Conservation (phyloP, 2,888 invertebrate species). For the Oscheius sp. region DNA sequence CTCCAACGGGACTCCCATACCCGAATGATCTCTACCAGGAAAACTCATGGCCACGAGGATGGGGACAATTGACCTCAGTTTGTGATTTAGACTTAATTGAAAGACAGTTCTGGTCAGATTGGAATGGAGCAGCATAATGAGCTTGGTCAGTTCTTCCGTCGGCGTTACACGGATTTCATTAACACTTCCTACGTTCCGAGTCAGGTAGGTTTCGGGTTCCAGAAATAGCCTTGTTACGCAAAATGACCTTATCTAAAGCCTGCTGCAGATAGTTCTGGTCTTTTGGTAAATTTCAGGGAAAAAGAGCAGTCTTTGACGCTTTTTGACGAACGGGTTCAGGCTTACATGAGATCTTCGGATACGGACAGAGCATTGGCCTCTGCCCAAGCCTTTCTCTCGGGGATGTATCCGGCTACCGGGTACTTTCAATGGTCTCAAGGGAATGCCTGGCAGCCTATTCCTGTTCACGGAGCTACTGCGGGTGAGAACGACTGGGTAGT, state of each 20-base stretch:
- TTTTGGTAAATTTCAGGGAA: neutral
- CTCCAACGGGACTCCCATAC: slow-evolving; percentile 50
- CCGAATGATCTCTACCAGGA: slow-evolving; percentile 52
- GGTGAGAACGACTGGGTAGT: slow-evolving; percentile 60
- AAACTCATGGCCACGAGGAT: slow-evolving; percentile 49
- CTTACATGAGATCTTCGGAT: slow-evolving; percentile 74
- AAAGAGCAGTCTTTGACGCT: neutral
- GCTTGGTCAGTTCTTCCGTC: slow-evolving; percentile 60
- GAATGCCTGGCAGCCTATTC: slow-evolving; percentile 62
- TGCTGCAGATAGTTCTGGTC: too few relatives aligned
- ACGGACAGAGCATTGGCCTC: slow-evolving; percentile 80
- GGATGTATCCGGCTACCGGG: slow-evolving; percentile 78
- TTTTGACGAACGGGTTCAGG: slow-evolving; percentile 35
- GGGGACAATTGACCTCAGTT: slow-evolving; percentile 52
- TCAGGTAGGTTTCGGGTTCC: slow-evolving; percentile 13
- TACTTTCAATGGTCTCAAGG: slow-evolving; percentile 22
- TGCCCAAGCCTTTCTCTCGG: slow-evolving; percentile 85
- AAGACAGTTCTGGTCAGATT: slow-evolving; percentile 57
- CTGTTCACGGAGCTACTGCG: slow-evolving; percentile 55
- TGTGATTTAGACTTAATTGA: slow-evolving; percentile 2
- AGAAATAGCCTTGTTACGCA: too few relatives aligned
- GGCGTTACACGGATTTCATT: slow-evolving; percentile 45
- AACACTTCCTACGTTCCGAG: slow-evolving; percentile 10
- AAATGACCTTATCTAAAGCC: too few relatives aligned
- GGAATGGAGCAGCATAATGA: slow-evolving; percentile 63